Evolutionary conservation across 2,888 invertebrate species (phyloP).

Genomic region (Seladonia tumulorum): DNA sequence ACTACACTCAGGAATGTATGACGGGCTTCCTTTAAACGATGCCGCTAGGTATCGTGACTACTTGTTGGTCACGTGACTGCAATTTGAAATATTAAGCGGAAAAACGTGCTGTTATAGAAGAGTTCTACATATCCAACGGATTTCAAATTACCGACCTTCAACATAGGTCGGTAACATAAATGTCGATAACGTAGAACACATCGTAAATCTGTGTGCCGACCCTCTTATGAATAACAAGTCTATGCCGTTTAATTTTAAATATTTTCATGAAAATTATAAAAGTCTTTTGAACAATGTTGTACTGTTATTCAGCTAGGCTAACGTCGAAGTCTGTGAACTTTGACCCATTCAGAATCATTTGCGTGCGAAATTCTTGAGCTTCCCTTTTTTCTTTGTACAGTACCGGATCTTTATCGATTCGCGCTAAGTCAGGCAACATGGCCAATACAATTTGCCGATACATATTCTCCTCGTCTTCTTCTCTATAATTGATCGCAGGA

Average conservation of each 20-base stretch:
- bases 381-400: conserved; percentile 39
- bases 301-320: not conserved
- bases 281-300: not conserved
- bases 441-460: conserved; percentile 85
- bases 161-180: not conserved
- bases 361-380: conserved; percentile 35
- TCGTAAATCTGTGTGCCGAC: not conserved
- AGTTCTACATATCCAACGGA: not conserved
- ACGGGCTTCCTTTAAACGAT: conserved; percentile 16
- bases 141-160: not conserved
- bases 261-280: not conserved
- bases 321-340: conserved; percentile 34
- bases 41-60: conserved; percentile 28
- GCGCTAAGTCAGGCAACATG: conserved; percentile 85
- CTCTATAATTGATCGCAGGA: conserved; percentile 81
- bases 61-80: conserved; percentile 18
- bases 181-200: not conserved
- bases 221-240: not conserved
- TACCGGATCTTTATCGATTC: conserved; percentile 85
- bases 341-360: conserved; percentile 25
- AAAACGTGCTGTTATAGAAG: not conserved
- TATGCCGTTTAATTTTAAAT: not conserved
- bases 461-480: conserved; percentile 56
- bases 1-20: not conserved
- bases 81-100: not conserved